Evolutionary conservation across 2,888 invertebrate species (phyloP), one percentile per base, ranked within the genome.

Genomic region (Epistrophe grossulariae): DNA sequence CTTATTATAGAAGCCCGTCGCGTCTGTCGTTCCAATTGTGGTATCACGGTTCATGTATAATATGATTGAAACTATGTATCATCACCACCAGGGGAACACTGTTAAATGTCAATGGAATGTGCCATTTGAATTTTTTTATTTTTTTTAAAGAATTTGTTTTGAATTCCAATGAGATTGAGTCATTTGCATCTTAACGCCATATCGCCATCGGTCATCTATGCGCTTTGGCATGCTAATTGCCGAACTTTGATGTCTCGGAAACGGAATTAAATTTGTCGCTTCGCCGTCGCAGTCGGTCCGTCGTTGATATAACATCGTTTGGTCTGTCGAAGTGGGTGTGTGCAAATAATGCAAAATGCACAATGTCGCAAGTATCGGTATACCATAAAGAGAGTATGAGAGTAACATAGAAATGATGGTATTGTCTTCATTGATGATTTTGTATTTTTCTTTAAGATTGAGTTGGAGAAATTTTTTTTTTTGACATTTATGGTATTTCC

Each of bases 91-190:
- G 24, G 66, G 28, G 45, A 78, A 64, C 35, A 57, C 48, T 52
- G 64, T 70, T 50, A 82, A 81, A 81, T 81, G 31, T 70, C 70
- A 78, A 48, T 45, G 74, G 78, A 78, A 80, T 81, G 70, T n/a
- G 70, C 52, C 50, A 19, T 45, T 70, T 38, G 70, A 3, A 2
- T 9, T 52, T 74, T 38, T 50, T 1, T 15, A 10, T 48, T n/a
- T n/a, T n/a, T n/a, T n/a, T n/a, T n/a, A n/a, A n/a, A n/a, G 40
- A 74, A 64, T 85, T 57, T 59, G 52, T 52, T 73, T n/a, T 64
- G 81, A 81, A 85, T 85, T 81, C 78, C 85, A 71, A 85, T 85
- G 64, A 85, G 78, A 43, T 38, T 28, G 57, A 52, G 70, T 81
- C 74, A 85, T 85, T 82, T 85, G 82, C 82, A 74, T 85, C 64